Conservation (phyloP, 2,888 invertebrate species). For the Limenitis camilla region DNA sequence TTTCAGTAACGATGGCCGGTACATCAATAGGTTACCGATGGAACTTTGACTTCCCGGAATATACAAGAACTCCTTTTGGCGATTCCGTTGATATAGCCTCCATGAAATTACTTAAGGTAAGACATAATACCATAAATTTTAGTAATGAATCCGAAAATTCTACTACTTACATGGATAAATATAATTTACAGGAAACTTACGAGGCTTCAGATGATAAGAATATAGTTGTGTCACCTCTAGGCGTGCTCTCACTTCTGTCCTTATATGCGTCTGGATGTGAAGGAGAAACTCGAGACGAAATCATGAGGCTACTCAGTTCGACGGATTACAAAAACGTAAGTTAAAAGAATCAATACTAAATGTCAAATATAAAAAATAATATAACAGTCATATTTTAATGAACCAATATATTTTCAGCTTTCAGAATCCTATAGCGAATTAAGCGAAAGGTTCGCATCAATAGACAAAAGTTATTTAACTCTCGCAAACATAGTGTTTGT, state of each 20-base stretch:
- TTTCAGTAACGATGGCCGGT: conserved; percentile 7
- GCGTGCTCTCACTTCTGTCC: conserved; percentile 36
- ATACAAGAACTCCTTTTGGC: conserved; percentile 35
- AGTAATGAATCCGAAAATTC: background rate
- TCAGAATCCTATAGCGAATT: conserved; percentile 31
- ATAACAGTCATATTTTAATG: too few relatives aligned
- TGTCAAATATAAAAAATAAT: too few relatives aligned
- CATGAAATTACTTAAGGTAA: conserved; percentile 45
- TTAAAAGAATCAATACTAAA: background rate
- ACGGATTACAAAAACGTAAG: conserved; percentile 32
- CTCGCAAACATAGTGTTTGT: conserved; percentile 44
- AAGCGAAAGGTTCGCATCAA: conserved; percentile 28
- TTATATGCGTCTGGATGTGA: conserved; percentile 37
- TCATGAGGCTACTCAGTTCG: conserved; percentile 32
- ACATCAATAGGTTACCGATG: background rate
- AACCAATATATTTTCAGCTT: conserved; percentile 27
- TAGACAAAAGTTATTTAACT: conserved; percentile 36
- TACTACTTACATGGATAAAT: background rate
- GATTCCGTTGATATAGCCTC: conserved; percentile 42
- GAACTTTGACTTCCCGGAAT: conserved; percentile 23
- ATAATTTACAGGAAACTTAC: conserved; percentile 25
- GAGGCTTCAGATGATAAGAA: conserved; percentile 34
- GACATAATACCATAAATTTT: too few relatives aligned
- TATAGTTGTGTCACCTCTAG: conserved; percentile 42
- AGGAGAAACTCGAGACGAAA: conserved; percentile 27